Evolutionary conservation across 2,888 invertebrate genomes (phyloP), one percentile per base, ranked within the genome.

Genomic region (Ormia ochracea): DNA sequence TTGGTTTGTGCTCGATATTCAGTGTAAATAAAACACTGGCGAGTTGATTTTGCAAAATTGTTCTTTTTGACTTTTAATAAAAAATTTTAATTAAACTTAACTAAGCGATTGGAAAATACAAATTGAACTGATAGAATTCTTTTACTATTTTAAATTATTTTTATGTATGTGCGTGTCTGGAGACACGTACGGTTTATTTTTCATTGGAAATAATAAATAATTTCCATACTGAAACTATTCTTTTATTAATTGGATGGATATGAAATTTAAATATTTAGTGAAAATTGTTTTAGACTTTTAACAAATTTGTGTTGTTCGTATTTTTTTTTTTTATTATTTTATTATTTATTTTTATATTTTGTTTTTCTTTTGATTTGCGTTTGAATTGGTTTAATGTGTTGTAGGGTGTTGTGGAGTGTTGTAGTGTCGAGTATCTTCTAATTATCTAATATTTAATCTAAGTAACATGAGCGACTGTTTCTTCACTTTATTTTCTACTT

Each of bases 1-100:
- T 45, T 10, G 21, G 1, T 1, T 38, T 38, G 31, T 48, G 4
- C 17, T 43, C 23, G n/a, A 36, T 45, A 19, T 50, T 59, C n/a
- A 14, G 31, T 21, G 14, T 28, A 21, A 28, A 65, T 56, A 28
- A 56, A 38, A 56, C 9, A 45, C 31, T 38, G 17, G 1, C 21
- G 10, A 36, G 10, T 45, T 17, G 5, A 45, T 56, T 59, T 31
- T 12, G 21, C n/a, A 58, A 45, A 43, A 3, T 3, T 45, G 17
- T 45, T 17, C 33, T 45, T 5, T 21, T 63, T 50, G 21, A 23
- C 14, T 33, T 68, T 33, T 41, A 26, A 56, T 56, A 65, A 38
- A 63, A 65, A 65, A 65, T 38, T 65, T 36, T 26, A 36, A 73
- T 73, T 17, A 36, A 48, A 65, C 45, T 58, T 31, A 54, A 41